These are phyloP conservation scores for Ladona fulva DNA, from an alignment of 1,140 invertebrate species.

Conservation along the genomic window DNA sequence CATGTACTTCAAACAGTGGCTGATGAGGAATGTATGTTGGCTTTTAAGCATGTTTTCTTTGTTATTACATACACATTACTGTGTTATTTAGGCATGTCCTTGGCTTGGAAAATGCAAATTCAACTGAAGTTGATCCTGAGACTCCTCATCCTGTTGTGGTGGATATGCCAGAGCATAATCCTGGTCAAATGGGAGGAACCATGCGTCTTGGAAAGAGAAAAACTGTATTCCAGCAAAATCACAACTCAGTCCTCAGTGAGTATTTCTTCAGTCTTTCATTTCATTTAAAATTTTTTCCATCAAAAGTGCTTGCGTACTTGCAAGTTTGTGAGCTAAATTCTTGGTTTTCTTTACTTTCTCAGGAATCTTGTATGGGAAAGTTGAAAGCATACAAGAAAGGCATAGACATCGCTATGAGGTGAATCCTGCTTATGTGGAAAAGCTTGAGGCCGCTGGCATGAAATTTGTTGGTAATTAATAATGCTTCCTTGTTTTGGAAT, in stretches of 20 bases:
- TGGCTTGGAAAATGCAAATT: constrained; percentile 67
- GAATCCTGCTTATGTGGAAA: constrained; percentile 74
- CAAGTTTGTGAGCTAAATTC: not conserved
- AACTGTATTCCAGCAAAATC: constrained; percentile 60
- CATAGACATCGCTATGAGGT: constrained; percentile 95
- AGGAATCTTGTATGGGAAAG: constrained; percentile 78
- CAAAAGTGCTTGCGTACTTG: too few relatives aligned
- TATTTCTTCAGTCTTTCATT: constrained; percentile 22
- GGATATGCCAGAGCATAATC: constrained; percentile 98
- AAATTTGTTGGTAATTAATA: constrained; percentile 72
- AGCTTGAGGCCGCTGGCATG: constrained; percentile 73
- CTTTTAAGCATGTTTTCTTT: too few relatives aligned
- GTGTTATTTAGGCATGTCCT: constrained; percentile 81
- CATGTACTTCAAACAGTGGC: too few relatives aligned
- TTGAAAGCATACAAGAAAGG: constrained; percentile 80
- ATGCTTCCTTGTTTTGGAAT: too few relatives aligned
- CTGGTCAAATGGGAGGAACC: constrained; percentile 88
- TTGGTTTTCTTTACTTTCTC: constrained; percentile 30
- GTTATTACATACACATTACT: too few relatives aligned
- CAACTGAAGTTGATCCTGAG: constrained; percentile 72
- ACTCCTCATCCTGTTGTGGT: constrained; percentile 77
- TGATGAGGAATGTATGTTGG: too few relatives aligned
- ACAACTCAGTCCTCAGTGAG: constrained; percentile 62
- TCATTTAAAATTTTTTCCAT: too few relatives aligned
- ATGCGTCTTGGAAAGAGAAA: constrained; percentile 92